These are phyloP conservation scores for Coronaproctus castanopsis DNA, from an alignment of 2,888 invertebrate species.

Conservation along the genomic window DNA sequence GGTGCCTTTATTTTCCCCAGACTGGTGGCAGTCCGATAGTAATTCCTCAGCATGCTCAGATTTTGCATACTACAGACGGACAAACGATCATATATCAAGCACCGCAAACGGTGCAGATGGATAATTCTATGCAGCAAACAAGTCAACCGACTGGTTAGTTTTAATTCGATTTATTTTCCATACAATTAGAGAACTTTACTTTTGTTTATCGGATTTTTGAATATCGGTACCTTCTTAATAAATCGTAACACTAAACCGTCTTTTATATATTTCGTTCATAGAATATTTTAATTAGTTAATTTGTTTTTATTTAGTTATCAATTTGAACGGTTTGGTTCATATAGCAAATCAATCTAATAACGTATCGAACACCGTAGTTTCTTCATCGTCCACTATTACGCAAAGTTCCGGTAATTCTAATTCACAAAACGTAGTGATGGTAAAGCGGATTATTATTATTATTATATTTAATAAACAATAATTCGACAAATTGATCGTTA, in stretches of 20 bases:
- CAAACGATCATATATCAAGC: conserved; percentile 83
- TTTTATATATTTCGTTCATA: no score
- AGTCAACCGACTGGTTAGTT: conserved; percentile 36
- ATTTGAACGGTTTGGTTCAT: conserved; percentile 57
- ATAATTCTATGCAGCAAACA: conserved; percentile 27
- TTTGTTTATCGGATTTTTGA: no score
- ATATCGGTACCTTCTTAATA: no score
- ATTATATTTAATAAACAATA: no score
- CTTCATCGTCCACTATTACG: conserved; percentile 28
- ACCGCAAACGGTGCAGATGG: conserved; percentile 21
- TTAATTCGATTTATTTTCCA: not conserved
- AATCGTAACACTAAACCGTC: no score
- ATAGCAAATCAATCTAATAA: conserved; percentile 30
- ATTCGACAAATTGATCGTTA: no score
- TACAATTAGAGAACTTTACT: no score
- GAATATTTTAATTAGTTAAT: not conserved
- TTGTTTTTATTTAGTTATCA: conserved; percentile 35
- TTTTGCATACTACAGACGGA: conserved; percentile 79
- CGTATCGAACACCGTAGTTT: conserved; percentile 29
- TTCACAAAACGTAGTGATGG: conserved; percentile 54
- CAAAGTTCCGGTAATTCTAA: conserved; percentile 29
- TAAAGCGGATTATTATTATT: conserved; percentile 27
- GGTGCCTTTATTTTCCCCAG: conserved; percentile 29
- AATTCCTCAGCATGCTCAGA: conserved; percentile 48
- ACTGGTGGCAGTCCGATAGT: conserved; percentile 33